Conservation (phyloP, 2,888 invertebrate genomes). For the Augochlorella aurata region DNA sequence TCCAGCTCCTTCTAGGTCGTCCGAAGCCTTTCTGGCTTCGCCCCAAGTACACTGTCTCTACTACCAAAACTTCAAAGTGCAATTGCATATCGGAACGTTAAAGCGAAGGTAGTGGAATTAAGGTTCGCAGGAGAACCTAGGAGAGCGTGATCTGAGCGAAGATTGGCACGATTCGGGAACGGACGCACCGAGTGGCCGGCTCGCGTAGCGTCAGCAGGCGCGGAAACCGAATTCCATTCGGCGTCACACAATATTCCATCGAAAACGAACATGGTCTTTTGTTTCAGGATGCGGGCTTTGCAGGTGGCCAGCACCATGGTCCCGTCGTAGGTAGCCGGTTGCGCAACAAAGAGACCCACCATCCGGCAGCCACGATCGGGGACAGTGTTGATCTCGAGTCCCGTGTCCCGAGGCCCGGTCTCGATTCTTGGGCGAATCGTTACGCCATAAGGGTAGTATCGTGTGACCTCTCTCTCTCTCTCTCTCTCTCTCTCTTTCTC, state of each 20-base stretch:
- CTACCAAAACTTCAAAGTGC: too few species aligned
- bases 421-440: conserved; percentile 30
- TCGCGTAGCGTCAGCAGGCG: conserved; percentile 50
- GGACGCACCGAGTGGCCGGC: conserved; percentile 16
- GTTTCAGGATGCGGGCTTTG: conserved; percentile 73
- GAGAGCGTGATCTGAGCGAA: neutral
- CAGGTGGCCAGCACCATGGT: conserved; percentile 66
- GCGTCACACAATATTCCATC: conserved; percentile 75
- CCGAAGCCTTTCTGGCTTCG: too few species aligned
- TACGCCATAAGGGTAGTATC: conserved; percentile 75
- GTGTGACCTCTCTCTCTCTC: conserved; percentile 60
- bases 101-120: too few species aligned
- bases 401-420: too few species aligned
- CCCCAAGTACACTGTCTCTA: too few species aligned
- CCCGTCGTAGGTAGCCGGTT: conserved; percentile 47
- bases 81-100: too few species aligned
- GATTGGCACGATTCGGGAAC: neutral
- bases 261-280: conserved; percentile 68
- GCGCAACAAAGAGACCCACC: conserved; percentile 63
- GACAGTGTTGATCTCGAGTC: conserved; percentile 44
- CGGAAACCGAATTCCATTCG: conserved; percentile 72
- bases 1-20: too few species aligned
- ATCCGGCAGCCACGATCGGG: conserved; percentile 49
- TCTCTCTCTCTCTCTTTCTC: neutral
- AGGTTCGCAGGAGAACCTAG: too few species aligned